phyloP scores from a whole-genome alignment of 2,888 invertebrate genomes.

The Lithophane ornitopus region DNA sequence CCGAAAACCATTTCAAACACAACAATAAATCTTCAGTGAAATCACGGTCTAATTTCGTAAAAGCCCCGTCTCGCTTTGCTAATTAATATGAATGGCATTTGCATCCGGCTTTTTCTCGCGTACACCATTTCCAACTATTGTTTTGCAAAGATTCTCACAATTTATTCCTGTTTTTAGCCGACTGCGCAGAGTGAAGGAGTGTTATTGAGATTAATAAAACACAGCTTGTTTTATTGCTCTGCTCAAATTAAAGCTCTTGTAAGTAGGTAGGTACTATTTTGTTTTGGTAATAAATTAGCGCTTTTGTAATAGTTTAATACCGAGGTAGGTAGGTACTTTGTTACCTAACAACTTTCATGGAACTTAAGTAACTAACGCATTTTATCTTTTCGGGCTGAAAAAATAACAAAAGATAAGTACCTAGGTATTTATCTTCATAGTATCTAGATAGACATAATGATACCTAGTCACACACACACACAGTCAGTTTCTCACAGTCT shows the following conservation, averaged over 20 bases:
- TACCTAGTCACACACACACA: no score
- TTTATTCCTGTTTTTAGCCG: constrained; percentile 89
- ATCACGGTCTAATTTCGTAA: constrained; percentile 91
- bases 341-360: background rate
- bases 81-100: constrained; percentile 91
- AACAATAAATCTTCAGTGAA: constrained; percentile 90
- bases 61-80: constrained; percentile 91
- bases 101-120: constrained; percentile 91
- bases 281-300: constrained; percentile 64
- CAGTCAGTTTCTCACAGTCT: no score
- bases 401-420: no score
- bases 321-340: background rate
- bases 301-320: constrained; percentile 45
- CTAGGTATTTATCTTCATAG: no score
- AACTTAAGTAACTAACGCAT: background rate
- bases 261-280: no score
- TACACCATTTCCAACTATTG: constrained; percentile 90
- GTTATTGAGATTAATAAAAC: constrained; percentile 86
- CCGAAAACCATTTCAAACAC: constrained; percentile 89
- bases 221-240: constrained; percentile 80
- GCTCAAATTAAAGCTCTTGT: constrained; percentile 81
- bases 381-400: background rate
- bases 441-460: no score
- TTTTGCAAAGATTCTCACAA: constrained; percentile 90
- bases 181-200: constrained; percentile 81